Conservation (phyloP, 2,113 vertebrate species). For the Ahaetulla prasina region DNA sequence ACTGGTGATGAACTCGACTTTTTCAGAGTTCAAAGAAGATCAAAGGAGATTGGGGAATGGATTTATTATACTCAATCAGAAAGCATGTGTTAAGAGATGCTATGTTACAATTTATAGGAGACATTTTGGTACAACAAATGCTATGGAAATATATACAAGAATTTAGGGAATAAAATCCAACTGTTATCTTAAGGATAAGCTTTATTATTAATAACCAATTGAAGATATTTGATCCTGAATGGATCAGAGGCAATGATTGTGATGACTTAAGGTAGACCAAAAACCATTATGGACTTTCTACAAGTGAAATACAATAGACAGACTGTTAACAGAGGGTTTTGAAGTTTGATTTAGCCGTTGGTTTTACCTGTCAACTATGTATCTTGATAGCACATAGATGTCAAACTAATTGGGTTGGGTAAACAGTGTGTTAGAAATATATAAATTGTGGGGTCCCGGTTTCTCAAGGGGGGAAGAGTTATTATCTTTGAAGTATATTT, state of each 20-base stretch:
- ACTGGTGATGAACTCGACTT: neutral
- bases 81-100: neutral
- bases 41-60: neutral
- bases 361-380: neutral
- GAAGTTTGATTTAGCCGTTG: neutral
- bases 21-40: no score
- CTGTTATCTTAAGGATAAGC: neutral
- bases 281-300: neutral
- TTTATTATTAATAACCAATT: neutral
- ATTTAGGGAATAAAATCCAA: neutral
- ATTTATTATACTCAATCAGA: neutral
- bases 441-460: neutral
- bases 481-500: neutral
- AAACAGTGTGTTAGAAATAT: neutral
- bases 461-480: neutral
- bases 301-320: neutral
- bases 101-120: neutral
- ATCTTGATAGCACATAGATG: neutral
- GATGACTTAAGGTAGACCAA: neutral
- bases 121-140: neutral
- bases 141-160: neutral
- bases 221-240: neutral
- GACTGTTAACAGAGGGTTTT: neutral
- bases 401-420: neutral
- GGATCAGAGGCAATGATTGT: neutral